A percentile compares a stretch with the other conserved stretches of the same genome.
Evolutionary conservation across 1,140 invertebrate genomes (phyloP).

Genomic region (Maniola jurtina): DNA sequence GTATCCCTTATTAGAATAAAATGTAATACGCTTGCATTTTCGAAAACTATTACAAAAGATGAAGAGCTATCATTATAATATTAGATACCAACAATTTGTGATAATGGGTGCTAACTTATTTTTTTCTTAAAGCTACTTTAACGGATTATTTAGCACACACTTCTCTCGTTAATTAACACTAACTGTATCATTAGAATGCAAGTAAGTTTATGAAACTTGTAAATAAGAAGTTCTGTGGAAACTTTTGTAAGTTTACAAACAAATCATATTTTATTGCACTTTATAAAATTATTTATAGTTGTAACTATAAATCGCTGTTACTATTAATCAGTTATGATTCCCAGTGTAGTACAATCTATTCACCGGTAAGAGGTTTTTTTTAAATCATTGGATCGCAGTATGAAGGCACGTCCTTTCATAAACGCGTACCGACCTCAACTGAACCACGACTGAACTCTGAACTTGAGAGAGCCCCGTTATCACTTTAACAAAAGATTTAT

Average conservation of each 20-base stretch:
- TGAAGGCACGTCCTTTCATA: constrained; percentile 12
- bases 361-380: not conserved
- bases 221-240: no score
- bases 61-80: no score
- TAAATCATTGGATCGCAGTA: not conserved
- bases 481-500: constrained; percentile 18
- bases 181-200: not conserved
- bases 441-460: constrained; percentile 20
- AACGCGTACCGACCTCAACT: constrained; percentile 27
- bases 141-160: not conserved
- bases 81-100: no score
- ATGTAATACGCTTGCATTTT: no score
- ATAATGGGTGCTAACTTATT: no score
- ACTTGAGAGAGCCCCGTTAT: constrained; percentile 22
- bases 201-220: not conserved
- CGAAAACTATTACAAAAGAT: no score
- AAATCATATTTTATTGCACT: not conserved
- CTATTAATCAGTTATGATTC: not conserved
- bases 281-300: not conserved
- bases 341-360: not conserved
- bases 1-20: no score
- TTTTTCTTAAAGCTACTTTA: not conserved
- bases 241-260: no score
- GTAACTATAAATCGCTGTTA: not conserved
- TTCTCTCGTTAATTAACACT: not conserved